These are phyloP conservation scores for Dicaeum eximium DNA, from an alignment of 2,113 vertebrate genomes.

Conservation along the genomic window DNA sequence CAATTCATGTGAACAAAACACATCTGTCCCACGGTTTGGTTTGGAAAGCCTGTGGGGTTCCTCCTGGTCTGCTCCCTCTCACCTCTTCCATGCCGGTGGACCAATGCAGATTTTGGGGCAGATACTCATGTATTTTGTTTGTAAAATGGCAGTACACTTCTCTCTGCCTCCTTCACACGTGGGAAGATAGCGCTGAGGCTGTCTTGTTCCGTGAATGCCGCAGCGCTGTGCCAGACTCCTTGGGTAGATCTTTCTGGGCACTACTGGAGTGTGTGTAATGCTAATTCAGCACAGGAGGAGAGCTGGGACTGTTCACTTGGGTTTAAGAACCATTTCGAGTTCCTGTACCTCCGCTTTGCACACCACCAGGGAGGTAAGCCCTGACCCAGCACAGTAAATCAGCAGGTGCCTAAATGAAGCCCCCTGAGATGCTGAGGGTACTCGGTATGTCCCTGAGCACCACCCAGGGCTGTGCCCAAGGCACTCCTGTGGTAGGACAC, in stretches of 20 bases:
- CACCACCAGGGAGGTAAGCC: no score
- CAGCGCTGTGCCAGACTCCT: fast-evolving
- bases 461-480: not conserved
- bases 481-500: fast-evolving
- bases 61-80: not conserved
- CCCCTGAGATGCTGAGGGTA: no score
- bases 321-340: not conserved
- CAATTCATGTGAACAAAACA: not conserved
- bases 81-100: not conserved
- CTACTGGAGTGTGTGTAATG: fast-evolving
- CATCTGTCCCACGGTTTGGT: fast-evolving
- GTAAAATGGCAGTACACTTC: not conserved
- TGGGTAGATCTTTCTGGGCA: not conserved
- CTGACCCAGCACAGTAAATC: not conserved
- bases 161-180: not conserved
- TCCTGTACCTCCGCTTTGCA: not conserved
- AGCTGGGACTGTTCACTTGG: not conserved
- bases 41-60: not conserved
- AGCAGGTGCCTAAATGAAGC: not conserved
- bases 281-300: not conserved
- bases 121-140: fast-evolving
- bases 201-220: fast-evolving
- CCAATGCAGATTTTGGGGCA: not conserved
- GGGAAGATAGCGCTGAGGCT: not conserved
- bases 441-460: fast-evolving